These are phyloP conservation scores for Zaprionus africanus DNA, from an alignment of 1,140 invertebrate species.

Conservation along the genomic window DNA sequence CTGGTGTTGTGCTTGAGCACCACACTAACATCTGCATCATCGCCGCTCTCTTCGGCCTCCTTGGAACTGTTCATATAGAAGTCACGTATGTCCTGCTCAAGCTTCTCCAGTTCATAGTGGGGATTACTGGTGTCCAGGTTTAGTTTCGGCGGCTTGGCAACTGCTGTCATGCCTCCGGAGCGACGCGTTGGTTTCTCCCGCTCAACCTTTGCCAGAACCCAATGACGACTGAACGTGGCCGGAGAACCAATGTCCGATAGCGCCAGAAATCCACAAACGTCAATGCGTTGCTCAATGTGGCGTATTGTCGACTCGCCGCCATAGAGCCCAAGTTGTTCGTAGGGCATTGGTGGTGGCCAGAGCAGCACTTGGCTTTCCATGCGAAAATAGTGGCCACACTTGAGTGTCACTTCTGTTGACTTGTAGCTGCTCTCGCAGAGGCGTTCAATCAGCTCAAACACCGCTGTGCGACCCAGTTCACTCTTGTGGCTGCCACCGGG, in stretches of 20 bases:
- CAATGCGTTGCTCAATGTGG: slow-evolving; percentile 86
- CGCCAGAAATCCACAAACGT: slow-evolving; percentile 93
- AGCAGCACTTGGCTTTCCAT: slow-evolving; percentile 88
- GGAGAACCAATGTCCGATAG: slow-evolving; percentile 95
- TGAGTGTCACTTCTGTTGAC: slow-evolving; percentile 90
- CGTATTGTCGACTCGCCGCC: slow-evolving; percentile 45
- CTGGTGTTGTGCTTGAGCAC: slow-evolving; percentile 51
- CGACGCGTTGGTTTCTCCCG: slow-evolving; percentile 68
- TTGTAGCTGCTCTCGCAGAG: slow-evolving; percentile 92
- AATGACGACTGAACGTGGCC: slow-evolving; percentile 95
- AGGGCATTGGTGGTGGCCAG: slow-evolving; percentile 89
- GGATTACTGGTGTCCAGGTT: slow-evolving; percentile 63
- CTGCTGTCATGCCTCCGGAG: slow-evolving; percentile 37
- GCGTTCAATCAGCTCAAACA: slow-evolving; percentile 89
- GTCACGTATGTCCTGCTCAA: slow-evolving; percentile 84
- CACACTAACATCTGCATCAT: slow-evolving; percentile 86
- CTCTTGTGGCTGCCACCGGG: slow-evolving; percentile 83
- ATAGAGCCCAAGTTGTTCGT: slow-evolving; percentile 38
- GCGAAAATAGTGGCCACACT: slow-evolving; percentile 90
- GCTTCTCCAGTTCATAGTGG: slow-evolving; percentile 86
- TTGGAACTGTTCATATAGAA: slow-evolving; percentile 87
- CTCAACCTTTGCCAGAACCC: slow-evolving; percentile 91
- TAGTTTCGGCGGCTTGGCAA: slow-evolving; percentile 63
- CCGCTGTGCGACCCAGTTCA: slow-evolving; percentile 79
- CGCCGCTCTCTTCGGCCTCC: slow-evolving; percentile 84